These are phyloP conservation scores for Agrypnia vestita DNA, from an alignment of 1,140 invertebrate genomes.

Conservation along the genomic window DNA sequence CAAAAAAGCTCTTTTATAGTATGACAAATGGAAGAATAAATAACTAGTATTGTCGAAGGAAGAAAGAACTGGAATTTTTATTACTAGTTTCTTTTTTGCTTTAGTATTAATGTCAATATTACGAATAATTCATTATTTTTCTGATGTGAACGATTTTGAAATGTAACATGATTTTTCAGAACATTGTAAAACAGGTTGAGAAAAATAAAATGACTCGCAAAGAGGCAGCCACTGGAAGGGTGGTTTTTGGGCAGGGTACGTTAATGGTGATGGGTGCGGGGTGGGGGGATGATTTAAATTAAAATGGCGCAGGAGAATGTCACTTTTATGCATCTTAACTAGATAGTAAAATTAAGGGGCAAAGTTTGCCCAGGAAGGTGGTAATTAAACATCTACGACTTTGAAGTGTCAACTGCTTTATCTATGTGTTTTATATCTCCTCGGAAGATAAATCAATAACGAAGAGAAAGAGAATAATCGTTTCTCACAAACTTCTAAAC, in stretches of 20 bases:
- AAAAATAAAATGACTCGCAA: background rate
- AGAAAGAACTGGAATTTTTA: too few species aligned
- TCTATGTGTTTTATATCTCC: constrained; percentile 60
- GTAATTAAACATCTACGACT: constrained; percentile 61
- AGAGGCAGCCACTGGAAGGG: constrained; percentile 32
- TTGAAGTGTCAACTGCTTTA: constrained; percentile 60
- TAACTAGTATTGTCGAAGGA: too few species aligned
- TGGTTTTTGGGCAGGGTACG: constrained; percentile 28
- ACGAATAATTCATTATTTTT: too few species aligned
- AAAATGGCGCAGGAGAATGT: constrained; percentile 62
- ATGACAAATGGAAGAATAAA: too few species aligned
- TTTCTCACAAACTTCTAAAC: constrained; percentile 15
- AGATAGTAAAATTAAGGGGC: constrained; percentile 62
- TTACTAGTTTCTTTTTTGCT: too few species aligned
- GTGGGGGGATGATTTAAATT: constrained; percentile 60
- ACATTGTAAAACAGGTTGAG: background rate
- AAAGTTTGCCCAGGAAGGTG: constrained; percentile 60
- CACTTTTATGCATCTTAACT: constrained; percentile 62
- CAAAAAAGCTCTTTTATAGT: too few species aligned
- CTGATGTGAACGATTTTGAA: too few species aligned
- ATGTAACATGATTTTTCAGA: too few species aligned
- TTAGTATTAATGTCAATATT: too few species aligned
- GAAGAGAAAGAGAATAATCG: constrained; percentile 19
- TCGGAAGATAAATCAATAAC: constrained; percentile 58
- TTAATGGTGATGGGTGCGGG: constrained; percentile 7